Evolutionary conservation across 2,113 vertebrate genomes (phyloP).

Genomic region (Hiodon alosoides): DNA sequence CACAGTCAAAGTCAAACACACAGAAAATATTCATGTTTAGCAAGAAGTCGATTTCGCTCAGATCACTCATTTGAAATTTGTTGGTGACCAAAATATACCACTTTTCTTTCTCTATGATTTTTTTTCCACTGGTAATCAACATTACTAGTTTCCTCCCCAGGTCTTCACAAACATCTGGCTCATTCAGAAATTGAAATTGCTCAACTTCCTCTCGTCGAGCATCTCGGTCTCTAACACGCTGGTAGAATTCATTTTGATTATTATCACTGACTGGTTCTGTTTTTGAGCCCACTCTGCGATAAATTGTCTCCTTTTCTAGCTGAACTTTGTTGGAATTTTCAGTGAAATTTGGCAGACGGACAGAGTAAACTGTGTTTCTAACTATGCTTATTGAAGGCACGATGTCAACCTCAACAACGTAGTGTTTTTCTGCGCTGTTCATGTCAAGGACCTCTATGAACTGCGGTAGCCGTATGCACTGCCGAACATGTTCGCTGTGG

Average conservation of each 20-base stretch:
- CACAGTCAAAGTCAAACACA: conserved; percentile 68
- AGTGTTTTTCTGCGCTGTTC: conserved; percentile 43
- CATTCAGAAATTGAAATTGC: conserved; percentile 4
- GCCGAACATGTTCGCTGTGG: conserved; percentile 38
- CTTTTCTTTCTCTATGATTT: conserved; percentile 49
- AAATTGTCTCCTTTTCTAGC: conserved; percentile 47
- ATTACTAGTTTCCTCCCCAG: conserved; percentile 54
- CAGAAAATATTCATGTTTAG: conserved; percentile 61
- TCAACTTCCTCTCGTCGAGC: conserved; percentile 62
- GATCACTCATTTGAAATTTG: conserved; percentile 36
- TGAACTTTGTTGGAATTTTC: conserved; percentile 54
- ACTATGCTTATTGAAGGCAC: conserved; percentile 54
- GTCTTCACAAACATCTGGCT: conserved; percentile 35
- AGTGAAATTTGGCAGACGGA: conserved; percentile 64
- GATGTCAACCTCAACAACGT: conserved; percentile 65
- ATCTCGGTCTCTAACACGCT: conserved; percentile 51
- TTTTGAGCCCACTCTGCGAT: conserved; percentile 64
- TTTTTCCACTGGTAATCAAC: conserved; percentile 55
- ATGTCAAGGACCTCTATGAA: conserved; percentile 61
- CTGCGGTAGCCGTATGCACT: conserved; percentile 54
- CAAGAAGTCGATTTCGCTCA: conserved; percentile 54
- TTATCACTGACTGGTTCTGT: conserved; percentile 54
- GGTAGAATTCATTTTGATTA: conserved; percentile 50
- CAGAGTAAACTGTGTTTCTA: conserved; percentile 49
- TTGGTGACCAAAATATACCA: conserved; percentile 62